phyloP scores from a whole-genome alignment of 2,797 vertebrate genomes.

The Anguilla marmorata region DNA sequence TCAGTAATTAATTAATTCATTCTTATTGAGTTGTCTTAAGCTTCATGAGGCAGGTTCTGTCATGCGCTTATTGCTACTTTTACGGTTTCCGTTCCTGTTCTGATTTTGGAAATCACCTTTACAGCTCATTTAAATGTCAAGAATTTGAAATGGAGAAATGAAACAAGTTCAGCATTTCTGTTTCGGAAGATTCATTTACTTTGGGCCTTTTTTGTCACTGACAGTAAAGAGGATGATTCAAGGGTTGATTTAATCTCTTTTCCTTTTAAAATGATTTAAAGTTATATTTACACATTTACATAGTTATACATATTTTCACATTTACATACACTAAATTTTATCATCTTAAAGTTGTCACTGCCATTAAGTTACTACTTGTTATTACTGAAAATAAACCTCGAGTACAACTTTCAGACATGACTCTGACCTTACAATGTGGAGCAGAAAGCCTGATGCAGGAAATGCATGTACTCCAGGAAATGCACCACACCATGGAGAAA shows the following conservation, averaged over 20 bases:
- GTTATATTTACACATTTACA: background rate
- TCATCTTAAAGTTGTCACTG: background rate
- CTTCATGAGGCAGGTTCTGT: background rate
- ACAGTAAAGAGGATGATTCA: background rate
- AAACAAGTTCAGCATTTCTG: background rate
- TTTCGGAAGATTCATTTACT: background rate
- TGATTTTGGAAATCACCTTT: background rate
- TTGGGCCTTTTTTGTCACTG: background rate
- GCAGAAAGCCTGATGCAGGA: background rate
- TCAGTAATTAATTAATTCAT: background rate
- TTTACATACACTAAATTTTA: background rate
- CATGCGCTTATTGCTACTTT: background rate
- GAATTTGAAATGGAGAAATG: background rate
- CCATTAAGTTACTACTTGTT: background rate
- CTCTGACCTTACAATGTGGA: background rate
- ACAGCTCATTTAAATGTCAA: background rate
- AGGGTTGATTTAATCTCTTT: background rate
- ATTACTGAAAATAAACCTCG: background rate
- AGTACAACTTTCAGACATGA: background rate
- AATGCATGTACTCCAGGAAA: background rate
- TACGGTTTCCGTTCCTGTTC: slow-evolving; percentile 2
- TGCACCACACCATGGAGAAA: background rate
- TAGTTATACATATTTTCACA: background rate
- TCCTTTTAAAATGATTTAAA: background rate
- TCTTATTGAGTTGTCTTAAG: background rate